Base-by-base conservation (phyloP, 2,888 invertebrate species). In the Trichacis sp. region DNA sequence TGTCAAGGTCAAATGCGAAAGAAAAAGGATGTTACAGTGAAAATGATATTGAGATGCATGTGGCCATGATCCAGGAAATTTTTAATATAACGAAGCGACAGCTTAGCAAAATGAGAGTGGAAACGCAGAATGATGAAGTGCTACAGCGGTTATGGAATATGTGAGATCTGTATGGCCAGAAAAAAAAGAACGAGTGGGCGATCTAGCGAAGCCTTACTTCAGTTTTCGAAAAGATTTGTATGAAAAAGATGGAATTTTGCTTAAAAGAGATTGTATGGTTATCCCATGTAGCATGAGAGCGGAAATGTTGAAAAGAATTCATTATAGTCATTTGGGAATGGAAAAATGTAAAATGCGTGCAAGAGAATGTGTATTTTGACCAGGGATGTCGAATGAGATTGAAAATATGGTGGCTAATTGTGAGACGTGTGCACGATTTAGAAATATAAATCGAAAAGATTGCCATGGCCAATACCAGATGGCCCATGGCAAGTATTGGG, bases 321-420 rank as follows among this genome's bases (percentile, higher is more conserved):
- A 70, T 49, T 63, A 63, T 45, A 49, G 33, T 12, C 64, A 70
- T 42, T 12, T 49, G 14, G 70, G 70, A 1, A 46, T 66, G 33
- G 68, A 68, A 15, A 70, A 64, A 33, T 49, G 53, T 1, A 69
- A 61, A 20, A 29, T 36, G 8, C 58, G 55, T 30, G 69, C 68
- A 4, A 2, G 58, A 11, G 65, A 68, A 33, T 46, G 56, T 45
- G n/a, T 70, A 15, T 65, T 54, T 18, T 68, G 63, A 65, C 67
- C 70, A 14, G 36, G 48, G 36, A 63, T 68, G 60, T 36, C 46
- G 8, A 54, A 56, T 15, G 49, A 71, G 30, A 69, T 71, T 20
- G 51, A 67, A 19, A 46, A 67, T 43, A 20, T 50, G 5, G 56
- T 64, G 8, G 3, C 20, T 3, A 62, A 56, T 24, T 69, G 62